These are phyloP conservation scores for Battus philenor DNA, from an alignment of 1,140 invertebrate species.

Conservation along the genomic window DNA sequence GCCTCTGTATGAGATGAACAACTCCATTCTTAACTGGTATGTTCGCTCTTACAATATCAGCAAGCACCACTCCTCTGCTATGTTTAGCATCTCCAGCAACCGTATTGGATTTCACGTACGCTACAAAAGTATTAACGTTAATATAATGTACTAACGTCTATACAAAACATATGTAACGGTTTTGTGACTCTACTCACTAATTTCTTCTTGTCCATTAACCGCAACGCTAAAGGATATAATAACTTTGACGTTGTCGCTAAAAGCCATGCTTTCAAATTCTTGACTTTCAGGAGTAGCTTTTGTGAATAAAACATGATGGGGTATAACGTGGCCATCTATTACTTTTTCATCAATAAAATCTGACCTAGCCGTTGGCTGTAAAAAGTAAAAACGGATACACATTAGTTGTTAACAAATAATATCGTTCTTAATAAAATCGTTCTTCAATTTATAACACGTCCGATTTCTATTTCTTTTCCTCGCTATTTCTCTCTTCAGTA, in stretches of 20 bases:
- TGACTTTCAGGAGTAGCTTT: slow-evolving; percentile 82
- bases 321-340: slow-evolving; percentile 94
- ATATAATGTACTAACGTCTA: no score
- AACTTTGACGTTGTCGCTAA: slow-evolving; percentile 88
- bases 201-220: slow-evolving; percentile 76
- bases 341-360: slow-evolving; percentile 88
- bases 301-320: slow-evolving; percentile 90
- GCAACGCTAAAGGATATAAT: slow-evolving; percentile 83
- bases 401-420: neutral
- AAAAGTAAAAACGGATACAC: slow-evolving; percentile 14
- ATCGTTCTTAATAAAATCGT: slow-evolving; percentile 3
- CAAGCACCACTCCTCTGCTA: slow-evolving; percentile 86
- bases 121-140: slow-evolving; percentile 73
- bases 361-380: slow-evolving; percentile 79
- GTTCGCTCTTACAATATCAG: slow-evolving; percentile 92
- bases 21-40: slow-evolving; percentile 95
- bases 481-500: no score
- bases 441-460: neutral
- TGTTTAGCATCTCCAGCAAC: slow-evolving; percentile 85
- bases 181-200: slow-evolving; percentile 70
- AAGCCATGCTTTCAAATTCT: slow-evolving; percentile 86
- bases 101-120: slow-evolving; percentile 92
- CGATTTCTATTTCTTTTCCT: neutral
- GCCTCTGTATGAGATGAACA: slow-evolving; percentile 92
- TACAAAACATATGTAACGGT: no score